Evolutionary conservation across 1,140 invertebrate genomes (phyloP).

Genomic region (Cryptotermes secundus): DNA sequence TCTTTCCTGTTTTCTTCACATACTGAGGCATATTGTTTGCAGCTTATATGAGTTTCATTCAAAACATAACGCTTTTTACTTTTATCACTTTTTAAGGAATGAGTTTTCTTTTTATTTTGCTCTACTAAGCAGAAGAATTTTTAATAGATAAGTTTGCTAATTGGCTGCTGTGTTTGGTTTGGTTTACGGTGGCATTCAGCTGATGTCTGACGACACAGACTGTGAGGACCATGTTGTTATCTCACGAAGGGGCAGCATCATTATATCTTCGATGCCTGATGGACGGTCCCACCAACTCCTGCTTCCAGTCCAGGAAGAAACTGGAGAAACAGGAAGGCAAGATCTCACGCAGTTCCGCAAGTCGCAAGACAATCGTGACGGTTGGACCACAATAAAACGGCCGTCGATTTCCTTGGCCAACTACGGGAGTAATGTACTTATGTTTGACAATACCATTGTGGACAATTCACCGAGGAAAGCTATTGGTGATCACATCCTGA

Average conservation of each 20-base stretch:
- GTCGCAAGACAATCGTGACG: not conserved
- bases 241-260: conserved; percentile 22
- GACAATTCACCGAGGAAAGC: not conserved
- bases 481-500: not conserved
- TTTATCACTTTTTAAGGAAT: no score
- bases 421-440: conserved; percentile 31
- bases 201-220: not conserved
- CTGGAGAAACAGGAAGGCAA: not conserved
- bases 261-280: conserved; percentile 28
- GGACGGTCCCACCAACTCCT: conserved; percentile 24
- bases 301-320: not conserved
- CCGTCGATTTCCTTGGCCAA: conserved; percentile 30
- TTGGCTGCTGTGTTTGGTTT: not conserved
- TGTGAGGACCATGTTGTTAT: conserved; percentile 25
- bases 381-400: not conserved
- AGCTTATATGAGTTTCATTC: no score
- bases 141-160: no score
- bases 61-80: no score
- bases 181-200: not conserved
- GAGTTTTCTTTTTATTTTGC: no score
- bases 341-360: not conserved
- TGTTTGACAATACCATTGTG: conserved; percentile 33
- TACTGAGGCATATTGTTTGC: no score
- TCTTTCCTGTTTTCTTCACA: no score
- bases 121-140: no score